Conservation (phyloP, 2,888 invertebrate species). For the Orthosia gothica region DNA sequence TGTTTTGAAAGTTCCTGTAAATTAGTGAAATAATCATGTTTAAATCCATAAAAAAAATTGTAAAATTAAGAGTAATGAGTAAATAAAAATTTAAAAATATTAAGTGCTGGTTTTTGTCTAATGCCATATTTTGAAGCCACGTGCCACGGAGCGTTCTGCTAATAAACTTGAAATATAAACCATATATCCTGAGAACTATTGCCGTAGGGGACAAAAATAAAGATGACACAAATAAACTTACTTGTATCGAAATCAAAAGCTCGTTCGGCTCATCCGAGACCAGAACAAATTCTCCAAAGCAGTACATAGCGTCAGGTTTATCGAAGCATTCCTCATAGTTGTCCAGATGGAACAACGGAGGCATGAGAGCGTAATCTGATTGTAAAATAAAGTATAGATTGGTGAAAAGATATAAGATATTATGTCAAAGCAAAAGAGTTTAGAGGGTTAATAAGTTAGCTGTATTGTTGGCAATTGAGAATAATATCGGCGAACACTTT, state of each 20-base stretch:
- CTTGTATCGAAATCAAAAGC: constrained; percentile 64
- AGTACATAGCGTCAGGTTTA: constrained; percentile 63
- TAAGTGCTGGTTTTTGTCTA: too few species aligned
- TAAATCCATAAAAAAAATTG: too few species aligned
- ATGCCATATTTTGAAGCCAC: too few species aligned
- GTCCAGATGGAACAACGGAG: constrained; percentile 68
- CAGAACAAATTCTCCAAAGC: constrained; percentile 62
- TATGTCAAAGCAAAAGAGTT: too few species aligned
- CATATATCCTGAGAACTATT: not conserved
- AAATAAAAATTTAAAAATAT: not conserved
- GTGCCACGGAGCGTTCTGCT: too few species aligned
- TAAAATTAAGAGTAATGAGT: not conserved
- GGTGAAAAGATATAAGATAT: too few species aligned
- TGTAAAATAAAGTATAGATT: not conserved
- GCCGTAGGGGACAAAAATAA: not conserved
- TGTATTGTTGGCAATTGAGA: too few species aligned
- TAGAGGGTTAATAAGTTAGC: too few species aligned
- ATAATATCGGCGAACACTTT: too few species aligned
- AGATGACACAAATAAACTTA: constrained; percentile 31
- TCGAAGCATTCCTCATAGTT: constrained; percentile 66
- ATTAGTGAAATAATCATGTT: not conserved
- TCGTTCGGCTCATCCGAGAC: constrained; percentile 66
- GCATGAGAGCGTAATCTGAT: constrained; percentile 68
- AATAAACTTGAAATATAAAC: too few species aligned
- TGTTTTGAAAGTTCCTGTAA: constrained; percentile 82